A percentile compares a stretch with the other conserved stretches of the same genome.
These are phyloP conservation scores for Sebastes schlegelii DNA, from an alignment of 2,113 vertebrate species.

Conservation along the genomic window DNA sequence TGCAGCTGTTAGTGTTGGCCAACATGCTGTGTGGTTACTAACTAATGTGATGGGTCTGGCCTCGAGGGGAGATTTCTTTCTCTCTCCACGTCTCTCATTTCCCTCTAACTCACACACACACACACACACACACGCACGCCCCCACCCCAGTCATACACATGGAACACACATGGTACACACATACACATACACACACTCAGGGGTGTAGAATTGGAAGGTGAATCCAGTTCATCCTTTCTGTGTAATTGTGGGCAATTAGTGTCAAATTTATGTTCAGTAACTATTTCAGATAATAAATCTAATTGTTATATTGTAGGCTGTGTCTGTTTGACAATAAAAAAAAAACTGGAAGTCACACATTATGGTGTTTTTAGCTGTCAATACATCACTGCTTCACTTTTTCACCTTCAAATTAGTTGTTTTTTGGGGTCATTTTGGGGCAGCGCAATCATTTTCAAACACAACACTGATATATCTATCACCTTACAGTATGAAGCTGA, in stretches of 20 bases:
- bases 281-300: background rate
- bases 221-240: background rate
- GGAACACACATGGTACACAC: conserved; percentile 1
- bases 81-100: conserved; percentile 26
- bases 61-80: conserved; percentile 30
- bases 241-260: background rate
- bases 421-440: too few relatives aligned
- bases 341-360: background rate
- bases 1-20: conserved; percentile 75
- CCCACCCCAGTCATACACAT: conserved; percentile 7
- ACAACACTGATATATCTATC: background rate
- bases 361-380: background rate
- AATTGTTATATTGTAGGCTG: background rate
- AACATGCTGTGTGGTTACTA: conserved; percentile 60
- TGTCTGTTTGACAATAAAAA: background rate
- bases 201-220: background rate
- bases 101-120: conserved; percentile 16
- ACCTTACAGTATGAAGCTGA: background rate
- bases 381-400: background rate
- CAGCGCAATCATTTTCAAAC: too few relatives aligned
- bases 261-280: conserved; percentile 1
- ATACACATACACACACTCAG: background rate
- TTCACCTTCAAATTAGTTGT: too few relatives aligned
- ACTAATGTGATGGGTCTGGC: conserved; percentile 61
- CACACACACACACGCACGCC: background rate